These are phyloP conservation scores for Peromyscus eremicus DNA, from an alignment of 2,797 vertebrate species.

Conservation along the genomic window DNA sequence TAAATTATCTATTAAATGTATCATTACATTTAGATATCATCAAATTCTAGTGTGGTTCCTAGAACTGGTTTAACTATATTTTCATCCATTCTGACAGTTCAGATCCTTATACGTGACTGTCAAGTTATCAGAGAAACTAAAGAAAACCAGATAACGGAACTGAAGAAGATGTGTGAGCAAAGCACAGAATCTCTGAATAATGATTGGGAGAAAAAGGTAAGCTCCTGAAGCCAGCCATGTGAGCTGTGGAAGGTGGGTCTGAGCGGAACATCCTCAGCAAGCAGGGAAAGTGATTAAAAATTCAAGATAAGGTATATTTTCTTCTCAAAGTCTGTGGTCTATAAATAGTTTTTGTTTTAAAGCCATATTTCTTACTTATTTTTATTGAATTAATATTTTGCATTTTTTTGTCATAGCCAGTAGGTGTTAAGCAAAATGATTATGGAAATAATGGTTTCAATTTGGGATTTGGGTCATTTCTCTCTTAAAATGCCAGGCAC, in stretches of 20 bases:
- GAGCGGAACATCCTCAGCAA: neutral
- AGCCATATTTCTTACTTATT: conserved; percentile 39
- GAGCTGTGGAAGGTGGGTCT: neutral
- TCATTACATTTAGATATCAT: neutral
- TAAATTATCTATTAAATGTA: neutral
- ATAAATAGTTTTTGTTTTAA: conserved; percentile 54
- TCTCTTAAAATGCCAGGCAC: conserved; percentile 44
- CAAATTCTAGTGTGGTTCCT: neutral
- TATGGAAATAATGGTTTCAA: neutral
- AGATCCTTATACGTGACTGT: conserved; percentile 95
- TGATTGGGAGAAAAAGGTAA: conserved; percentile 98
- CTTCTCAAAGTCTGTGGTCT: neutral
- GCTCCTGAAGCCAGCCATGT: neutral
- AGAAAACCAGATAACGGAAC: conserved; percentile 95
- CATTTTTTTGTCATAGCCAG: neutral
- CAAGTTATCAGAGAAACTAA: conserved; percentile 95
- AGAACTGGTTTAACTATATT: conserved; percentile 69
- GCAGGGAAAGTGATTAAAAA: neutral
- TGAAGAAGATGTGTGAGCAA: conserved; percentile 96
- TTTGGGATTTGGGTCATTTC: conserved; percentile 52
- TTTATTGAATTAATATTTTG: conserved; percentile 34
- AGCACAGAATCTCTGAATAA: conserved; percentile 94
- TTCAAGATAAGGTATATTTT: neutral
- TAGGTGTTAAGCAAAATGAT: conserved; percentile 50
- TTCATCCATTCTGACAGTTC: conserved; percentile 90